phyloP scores from a whole-genome alignment of 2,888 invertebrate species.

The Sesamia inferens region DNA sequence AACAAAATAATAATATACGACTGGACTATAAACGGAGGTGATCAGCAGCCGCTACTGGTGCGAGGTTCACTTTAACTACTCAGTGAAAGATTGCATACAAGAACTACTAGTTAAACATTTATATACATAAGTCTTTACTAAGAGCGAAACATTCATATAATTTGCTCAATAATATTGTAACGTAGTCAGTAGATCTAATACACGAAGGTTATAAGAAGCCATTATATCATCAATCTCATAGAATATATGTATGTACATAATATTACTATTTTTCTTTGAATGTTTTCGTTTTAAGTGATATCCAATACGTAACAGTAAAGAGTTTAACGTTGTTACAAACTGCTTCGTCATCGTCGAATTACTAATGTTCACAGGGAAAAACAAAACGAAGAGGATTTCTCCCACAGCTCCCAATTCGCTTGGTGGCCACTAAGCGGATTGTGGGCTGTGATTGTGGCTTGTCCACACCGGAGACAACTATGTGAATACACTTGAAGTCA shows the following conservation, averaged over 20 bases:
- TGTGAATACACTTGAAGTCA: slow-evolving; percentile 15
- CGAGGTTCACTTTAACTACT: slow-evolving; percentile 16
- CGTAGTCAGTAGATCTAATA: not conserved
- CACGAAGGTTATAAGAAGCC: not conserved
- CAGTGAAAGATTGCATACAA: not conserved
- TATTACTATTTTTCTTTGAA: not conserved
- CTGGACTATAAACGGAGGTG: slow-evolving; percentile 7
- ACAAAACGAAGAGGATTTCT: slow-evolving; percentile 9
- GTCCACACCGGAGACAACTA: slow-evolving; percentile 9
- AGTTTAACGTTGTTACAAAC: slow-evolving; percentile 8
- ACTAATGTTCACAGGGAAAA: not conserved
- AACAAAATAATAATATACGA: too few species aligned
- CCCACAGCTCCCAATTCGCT: not conserved
- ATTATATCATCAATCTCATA: not conserved
- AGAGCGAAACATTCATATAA: not conserved
- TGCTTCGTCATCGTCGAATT: slow-evolving; percentile 7
- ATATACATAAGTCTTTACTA: too few species aligned
- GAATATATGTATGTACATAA: too few species aligned
- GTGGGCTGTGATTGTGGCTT: not conserved
- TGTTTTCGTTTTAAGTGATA: not conserved
- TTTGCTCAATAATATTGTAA: not conserved
- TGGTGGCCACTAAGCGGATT: not conserved
- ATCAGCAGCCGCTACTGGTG: slow-evolving; percentile 25
- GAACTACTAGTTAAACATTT: not conserved
- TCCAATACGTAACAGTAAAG: not conserved